Evolutionary conservation across 2,797 vertebrate genomes (phyloP), one percentile per base, ranked within the genome.

Genomic region (Coregonus ussuriensis): DNA sequence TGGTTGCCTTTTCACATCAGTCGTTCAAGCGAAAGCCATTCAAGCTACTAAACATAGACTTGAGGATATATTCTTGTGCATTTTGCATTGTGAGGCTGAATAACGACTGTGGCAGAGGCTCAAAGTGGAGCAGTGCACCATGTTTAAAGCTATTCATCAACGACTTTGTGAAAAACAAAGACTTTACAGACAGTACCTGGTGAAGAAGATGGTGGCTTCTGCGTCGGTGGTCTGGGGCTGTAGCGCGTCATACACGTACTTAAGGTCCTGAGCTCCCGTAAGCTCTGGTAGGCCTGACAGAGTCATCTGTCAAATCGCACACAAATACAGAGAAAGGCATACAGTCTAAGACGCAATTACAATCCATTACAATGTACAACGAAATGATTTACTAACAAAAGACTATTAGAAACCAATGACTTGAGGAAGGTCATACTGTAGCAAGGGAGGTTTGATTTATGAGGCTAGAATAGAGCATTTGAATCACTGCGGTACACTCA

Each of bases 131-230:
- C 9, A 2, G 41, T 47, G 41, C 41, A 47, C 41, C 41, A 13
- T 47, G 41, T 47, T 47, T 9, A 47, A 47, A 47, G 41, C 41
- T 47, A 47, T 47, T 13, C 41, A 47, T 41, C 6, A 41, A 41
- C 7, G 37, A 41, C 9, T 47, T 3, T 0, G 41, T 47, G 41
- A 13, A 47, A 13, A 47, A 47, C 41, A 47, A 0, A 11, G 9
- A 47, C 41, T 41, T 47, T 47, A 47, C 41, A 47, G 3, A 47
- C 41, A 47, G 62, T 91, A 99, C 98, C 98, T 97, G 0, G 98
- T 99, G 83, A 99, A 99, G 91, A 98, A 98, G 91, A 99, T 96
- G 0, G 98, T 99, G 76, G 98, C 97, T 89, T 99, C 98, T 31
- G 97, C 96, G 56, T 99, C 97, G 31, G 96, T 97, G 86, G 96